phyloP scores from a whole-genome alignment of 1,140 invertebrate genomes.

The Procambarus virginalis region DNA sequence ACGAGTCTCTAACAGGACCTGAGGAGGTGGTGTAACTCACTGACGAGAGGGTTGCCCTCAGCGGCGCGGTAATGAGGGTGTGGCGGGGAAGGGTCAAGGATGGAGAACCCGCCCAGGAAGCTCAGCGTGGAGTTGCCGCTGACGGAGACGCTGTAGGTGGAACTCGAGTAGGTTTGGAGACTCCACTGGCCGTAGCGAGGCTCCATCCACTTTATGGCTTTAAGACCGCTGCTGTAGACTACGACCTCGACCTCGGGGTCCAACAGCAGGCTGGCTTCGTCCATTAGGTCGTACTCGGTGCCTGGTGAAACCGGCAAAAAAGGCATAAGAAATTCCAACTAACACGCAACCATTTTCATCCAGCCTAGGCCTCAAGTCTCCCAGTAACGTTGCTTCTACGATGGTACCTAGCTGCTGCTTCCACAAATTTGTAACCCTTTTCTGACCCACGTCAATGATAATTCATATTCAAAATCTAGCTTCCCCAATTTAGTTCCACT shows the following conservation, averaged over 20 bases:
- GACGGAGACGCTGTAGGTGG: slow-evolving; percentile 32
- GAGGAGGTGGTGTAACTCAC: slow-evolving; percentile 3
- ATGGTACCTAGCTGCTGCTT: no score
- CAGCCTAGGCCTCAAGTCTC: no score
- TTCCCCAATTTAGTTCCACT: no score
- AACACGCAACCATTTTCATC: no score
- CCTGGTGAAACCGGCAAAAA: neutral
- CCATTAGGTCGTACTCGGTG: slow-evolving; percentile 38
- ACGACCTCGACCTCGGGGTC: slow-evolving; percentile 19
- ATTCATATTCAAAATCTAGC: no score
- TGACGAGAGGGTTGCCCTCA: slow-evolving; percentile 41
- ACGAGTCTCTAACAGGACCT: no score
- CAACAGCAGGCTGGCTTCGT: slow-evolving; percentile 5
- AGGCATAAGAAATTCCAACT: no score
- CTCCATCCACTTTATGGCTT: slow-evolving; percentile 9
- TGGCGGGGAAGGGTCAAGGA: slow-evolving; percentile 47
- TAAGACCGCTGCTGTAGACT: slow-evolving; percentile 8
- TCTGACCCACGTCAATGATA: no score
- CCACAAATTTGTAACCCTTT: no score
- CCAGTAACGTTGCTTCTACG: no score
- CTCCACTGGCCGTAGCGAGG: slow-evolving; percentile 43
- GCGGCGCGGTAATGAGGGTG: slow-evolving; percentile 51
- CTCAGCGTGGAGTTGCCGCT: slow-evolving; percentile 54
- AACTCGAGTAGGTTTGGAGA: neutral
- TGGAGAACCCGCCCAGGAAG: slow-evolving; percentile 45